Conservation (phyloP, 2,113 vertebrate genomes). For the Oncorhynchus nerka region DNA sequence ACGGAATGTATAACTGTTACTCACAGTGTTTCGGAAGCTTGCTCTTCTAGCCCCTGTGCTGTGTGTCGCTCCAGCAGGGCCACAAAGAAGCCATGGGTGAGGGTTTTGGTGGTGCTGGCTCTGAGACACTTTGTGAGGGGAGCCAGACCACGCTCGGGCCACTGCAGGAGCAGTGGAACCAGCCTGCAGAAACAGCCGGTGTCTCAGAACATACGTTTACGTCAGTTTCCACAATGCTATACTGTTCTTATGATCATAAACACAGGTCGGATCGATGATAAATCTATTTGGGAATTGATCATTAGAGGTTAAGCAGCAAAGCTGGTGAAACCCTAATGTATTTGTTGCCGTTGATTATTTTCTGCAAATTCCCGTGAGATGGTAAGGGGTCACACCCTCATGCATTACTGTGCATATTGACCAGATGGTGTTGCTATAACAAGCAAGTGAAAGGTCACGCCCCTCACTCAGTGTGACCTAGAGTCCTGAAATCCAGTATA, state of each 20-base stretch:
- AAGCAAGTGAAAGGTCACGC: too few species aligned
- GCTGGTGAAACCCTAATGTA: too few species aligned
- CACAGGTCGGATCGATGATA: not conserved
- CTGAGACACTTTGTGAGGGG: slow-evolving; percentile 83
- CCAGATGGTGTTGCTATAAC: too few species aligned
- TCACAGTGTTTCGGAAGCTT: slow-evolving; percentile 3
- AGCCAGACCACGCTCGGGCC: slow-evolving; percentile 82
- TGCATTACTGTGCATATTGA: too few species aligned
- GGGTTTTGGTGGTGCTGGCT: slow-evolving; percentile 76
- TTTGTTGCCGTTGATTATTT: too few species aligned
- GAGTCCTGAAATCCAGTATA: too few species aligned
- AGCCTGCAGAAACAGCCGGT: slow-evolving; percentile 65
- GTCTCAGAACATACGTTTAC: not conserved
- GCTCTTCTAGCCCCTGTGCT: slow-evolving; percentile 1
- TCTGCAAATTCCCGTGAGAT: too few species aligned
- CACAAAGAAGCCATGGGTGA: slow-evolving; percentile 90
- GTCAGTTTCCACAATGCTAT: not conserved
- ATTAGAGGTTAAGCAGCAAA: too few species aligned
- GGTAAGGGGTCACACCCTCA: too few species aligned
- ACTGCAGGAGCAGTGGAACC: slow-evolving; percentile 75
- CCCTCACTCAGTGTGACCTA: too few species aligned
- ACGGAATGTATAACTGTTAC: not conserved
- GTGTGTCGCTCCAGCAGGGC: slow-evolving; percentile 82
- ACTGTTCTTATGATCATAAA: not conserved
- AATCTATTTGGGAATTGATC: not conserved